Percentiles rank a stretch among this genome's conserved stretches.
These are phyloP conservation scores for Galaxea fascicularis DNA, from an alignment of 92 coral and sea anemone species.

Conservation along the genomic window DNA sequence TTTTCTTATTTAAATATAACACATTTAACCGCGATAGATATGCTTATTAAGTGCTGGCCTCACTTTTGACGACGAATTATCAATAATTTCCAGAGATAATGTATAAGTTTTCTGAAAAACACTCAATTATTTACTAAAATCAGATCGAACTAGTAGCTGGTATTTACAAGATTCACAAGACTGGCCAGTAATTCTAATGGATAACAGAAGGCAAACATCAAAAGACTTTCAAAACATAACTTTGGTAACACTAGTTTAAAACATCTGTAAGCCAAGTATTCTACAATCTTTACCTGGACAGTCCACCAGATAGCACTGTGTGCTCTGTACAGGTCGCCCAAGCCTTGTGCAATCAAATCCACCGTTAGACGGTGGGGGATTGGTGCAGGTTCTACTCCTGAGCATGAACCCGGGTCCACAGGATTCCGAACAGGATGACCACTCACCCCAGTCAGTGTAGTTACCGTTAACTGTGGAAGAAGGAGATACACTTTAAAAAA, in stretches of 20 bases:
- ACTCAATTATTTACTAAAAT: too few species aligned
- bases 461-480: conserved; percentile 80
- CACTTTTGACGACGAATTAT: too few species aligned
- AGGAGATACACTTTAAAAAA: neutral
- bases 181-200: too few species aligned
- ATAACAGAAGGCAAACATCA: too few species aligned
- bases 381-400: conserved; percentile 86
- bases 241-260: neutral
- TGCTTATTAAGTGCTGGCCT: too few species aligned
- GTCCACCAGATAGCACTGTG: conserved; percentile 83
- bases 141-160: too few species aligned
- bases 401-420: conserved; percentile 92
- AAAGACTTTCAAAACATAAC: too few species aligned
- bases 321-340: conserved; percentile 81
- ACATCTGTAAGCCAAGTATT: neutral
- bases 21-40: too few species aligned
- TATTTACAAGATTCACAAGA: too few species aligned
- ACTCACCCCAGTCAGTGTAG: conserved; percentile 83
- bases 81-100: too few species aligned
- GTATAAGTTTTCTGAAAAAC: too few species aligned
- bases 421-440: conserved; percentile 84
- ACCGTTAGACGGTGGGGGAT: conserved; percentile 89
- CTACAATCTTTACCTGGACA: conserved; percentile 80
- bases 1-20: too few species aligned
- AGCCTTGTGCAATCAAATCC: conserved; percentile 88